Evolutionary conservation across 2,888 invertebrate genomes (phyloP).

Genomic region (Hedya salicella): DNA sequence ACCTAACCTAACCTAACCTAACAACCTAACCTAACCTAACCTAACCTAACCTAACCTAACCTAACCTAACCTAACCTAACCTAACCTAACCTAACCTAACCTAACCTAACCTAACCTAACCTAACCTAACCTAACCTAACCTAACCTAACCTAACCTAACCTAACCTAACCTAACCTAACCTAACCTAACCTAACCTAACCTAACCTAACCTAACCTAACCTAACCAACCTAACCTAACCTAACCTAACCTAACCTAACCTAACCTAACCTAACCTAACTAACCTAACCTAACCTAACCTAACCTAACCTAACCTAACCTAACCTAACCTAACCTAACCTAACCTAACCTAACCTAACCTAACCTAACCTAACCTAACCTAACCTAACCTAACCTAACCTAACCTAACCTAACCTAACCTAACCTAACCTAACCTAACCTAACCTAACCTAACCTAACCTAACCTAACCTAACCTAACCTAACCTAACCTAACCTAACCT

Average conservation of each 20-base stretch:
- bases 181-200: slow-evolving; percentile 44
- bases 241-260: slow-evolving; percentile 45
- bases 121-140: slow-evolving; percentile 43
- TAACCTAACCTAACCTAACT: slow-evolving; percentile 41
- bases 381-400: slow-evolving; percentile 50
- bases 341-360: slow-evolving; percentile 50
- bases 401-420: slow-evolving; percentile 49
- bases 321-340: slow-evolving; percentile 48
- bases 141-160: slow-evolving; percentile 34
- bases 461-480: slow-evolving; percentile 46
- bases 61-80: no score
- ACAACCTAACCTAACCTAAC: no score
- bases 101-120: slow-evolving; percentile 43
- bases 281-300: slow-evolving; percentile 48
- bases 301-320: slow-evolving; percentile 43
- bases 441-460: slow-evolving; percentile 48
- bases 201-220: slow-evolving; percentile 45
- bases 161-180: slow-evolving; percentile 43
- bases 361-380: slow-evolving; percentile 50
- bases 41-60: no score
- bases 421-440: slow-evolving; percentile 48
- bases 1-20: no score
- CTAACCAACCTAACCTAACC: slow-evolving; percentile 50
- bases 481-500: slow-evolving; percentile 40
- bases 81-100: slow-evolving; percentile 19